Percentiles rank a stretch among this genome's conserved stretches.
These are phyloP conservation scores for Drosophila anomalata DNA, from an alignment of 2,888 invertebrate species.

Conservation along the genomic window DNA sequence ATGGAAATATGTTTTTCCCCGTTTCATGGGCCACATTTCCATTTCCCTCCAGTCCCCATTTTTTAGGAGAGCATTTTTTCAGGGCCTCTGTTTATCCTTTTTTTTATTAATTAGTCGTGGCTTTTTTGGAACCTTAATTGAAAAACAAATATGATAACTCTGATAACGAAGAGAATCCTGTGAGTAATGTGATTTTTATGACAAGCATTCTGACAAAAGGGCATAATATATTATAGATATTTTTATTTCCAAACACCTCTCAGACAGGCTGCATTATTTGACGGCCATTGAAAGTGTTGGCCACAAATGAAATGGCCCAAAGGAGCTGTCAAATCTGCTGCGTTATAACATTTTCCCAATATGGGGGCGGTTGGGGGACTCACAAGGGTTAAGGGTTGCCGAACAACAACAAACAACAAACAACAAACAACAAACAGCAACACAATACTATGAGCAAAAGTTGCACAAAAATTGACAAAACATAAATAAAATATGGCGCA, in stretches of 20 bases:
- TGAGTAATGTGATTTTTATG: no score
- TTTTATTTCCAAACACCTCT: slow-evolving; percentile 21
- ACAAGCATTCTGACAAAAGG: no score
- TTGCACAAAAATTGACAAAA: slow-evolving; percentile 75
- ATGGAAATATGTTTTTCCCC: slow-evolving; percentile 35
- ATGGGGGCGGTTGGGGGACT: neutral
- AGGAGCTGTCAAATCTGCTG: slow-evolving; percentile 69
- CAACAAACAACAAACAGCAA: neutral
- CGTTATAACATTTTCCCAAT: slow-evolving; percentile 66
- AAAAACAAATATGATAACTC: neutral
- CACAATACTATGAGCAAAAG: slow-evolving; percentile 55
- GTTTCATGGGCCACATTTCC: slow-evolving; percentile 18
- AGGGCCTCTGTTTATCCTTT: neutral
- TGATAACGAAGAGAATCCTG: no score
- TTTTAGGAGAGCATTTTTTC: neutral
- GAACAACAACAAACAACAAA: neutral
- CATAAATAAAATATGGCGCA: slow-evolving; percentile 77
- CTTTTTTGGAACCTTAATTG: slow-evolving; percentile 1
- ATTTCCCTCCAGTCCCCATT: neutral
- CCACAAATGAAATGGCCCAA: slow-evolving; percentile 59
- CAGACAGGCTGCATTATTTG: slow-evolving; percentile 36
- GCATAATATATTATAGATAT: neutral
- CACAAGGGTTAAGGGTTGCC: slow-evolving; percentile 24
- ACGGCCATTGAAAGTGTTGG: slow-evolving; percentile 45
- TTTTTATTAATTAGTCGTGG: neutral